Base-by-base conservation (phyloP, 92 coral and sea anemone species). In the Umimayanthus kanabou region DNA sequence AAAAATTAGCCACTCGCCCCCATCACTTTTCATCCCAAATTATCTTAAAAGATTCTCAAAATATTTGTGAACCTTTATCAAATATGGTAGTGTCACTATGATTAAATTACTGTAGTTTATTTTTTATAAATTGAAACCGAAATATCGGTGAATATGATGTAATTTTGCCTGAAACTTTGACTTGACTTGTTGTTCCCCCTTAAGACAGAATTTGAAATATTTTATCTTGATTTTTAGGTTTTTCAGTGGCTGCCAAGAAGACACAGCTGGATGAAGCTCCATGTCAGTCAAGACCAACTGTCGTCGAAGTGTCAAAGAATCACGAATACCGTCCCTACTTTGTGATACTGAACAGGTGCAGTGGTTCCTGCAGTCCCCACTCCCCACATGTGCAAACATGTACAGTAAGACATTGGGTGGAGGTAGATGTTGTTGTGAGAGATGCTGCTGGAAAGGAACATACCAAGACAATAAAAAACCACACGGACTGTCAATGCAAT, bases 291-390 rank as follows among this genome's bases (percentile, higher is more conserved):
- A 70, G 86, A 20, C 77, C 77, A 11, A 82, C 77, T 64, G 86
- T 82, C 4, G 86, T 82, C 13, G 43, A 58, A 70, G 23, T 82
- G 9, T 82, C 86, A 5, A 45, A 82, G 11, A 45, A 23, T 9
- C 86, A 82, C 10, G 65, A 67, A 82, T 29, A 82, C 28, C 86
- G 15, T 25, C 87, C 87, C 1, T 83, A 83, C 28, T 69, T 67
- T 70, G 87, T 83, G 4, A 47, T 83, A n/a, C 77, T 83, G 1
- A 50, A 83, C n/a, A 43, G 87, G n/a, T 83, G 87, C 55, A 57
- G 77, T 14, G 87, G 87, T 10, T 28, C 87, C 11, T 83, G 87
- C 40, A 28, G 26, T 23, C 64, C 78, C 4, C 39, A 25, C 61
- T 67, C 58, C 4, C 87, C 87, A 22, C 64, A 23, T 14, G 26